phyloP scores from a whole-genome alignment of 2,113 vertebrate genomes.

The Miniopterus natalensis region DNA sequence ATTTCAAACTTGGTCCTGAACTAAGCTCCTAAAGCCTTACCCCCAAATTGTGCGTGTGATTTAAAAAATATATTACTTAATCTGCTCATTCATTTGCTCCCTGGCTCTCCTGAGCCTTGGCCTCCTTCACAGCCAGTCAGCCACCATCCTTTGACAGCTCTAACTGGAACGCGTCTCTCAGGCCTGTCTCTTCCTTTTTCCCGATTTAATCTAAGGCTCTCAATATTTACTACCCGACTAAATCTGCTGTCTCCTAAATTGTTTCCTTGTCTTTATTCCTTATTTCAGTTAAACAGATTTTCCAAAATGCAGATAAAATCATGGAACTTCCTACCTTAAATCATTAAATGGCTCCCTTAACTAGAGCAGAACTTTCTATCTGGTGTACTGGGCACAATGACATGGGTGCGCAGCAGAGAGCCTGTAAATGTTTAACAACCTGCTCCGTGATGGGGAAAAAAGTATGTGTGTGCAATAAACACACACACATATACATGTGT shows the following conservation, averaged over 20 bases:
- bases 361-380: background rate
- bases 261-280: background rate
- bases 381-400: background rate
- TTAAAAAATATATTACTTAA: background rate
- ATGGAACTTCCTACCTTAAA: background rate
- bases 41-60: background rate
- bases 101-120: background rate
- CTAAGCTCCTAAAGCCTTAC: background rate
- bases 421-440: background rate
- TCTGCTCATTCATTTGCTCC: background rate
- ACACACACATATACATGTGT: rapidly evolving
- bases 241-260: background rate
- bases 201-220: background rate
- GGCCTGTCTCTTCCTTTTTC: background rate
- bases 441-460: background rate
- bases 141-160: background rate
- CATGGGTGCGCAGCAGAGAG: rapidly evolving
- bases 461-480: background rate
- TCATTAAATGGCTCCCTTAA: background rate
- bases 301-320: constrained; percentile 14
- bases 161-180: background rate
- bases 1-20: constrained; percentile 32
- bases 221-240: background rate
- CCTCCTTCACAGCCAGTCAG: background rate
- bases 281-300: background rate